Evolutionary conservation across 2,888 invertebrate genomes (phyloP).

Genomic region (Diaperis boleti): DNA sequence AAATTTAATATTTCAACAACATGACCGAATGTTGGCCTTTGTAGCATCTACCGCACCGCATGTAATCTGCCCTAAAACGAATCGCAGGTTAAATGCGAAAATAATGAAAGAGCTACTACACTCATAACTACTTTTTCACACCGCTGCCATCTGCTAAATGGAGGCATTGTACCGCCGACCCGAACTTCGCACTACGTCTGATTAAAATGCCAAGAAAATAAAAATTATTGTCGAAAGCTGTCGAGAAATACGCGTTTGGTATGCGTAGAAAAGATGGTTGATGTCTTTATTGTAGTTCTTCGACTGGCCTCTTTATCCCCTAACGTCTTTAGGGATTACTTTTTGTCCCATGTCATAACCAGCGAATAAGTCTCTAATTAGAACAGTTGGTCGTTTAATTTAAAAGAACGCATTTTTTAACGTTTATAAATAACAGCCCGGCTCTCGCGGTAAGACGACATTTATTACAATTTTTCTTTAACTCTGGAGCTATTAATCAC

Average conservation of each 20-base stretch:
- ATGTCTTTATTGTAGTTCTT: constrained; percentile 45
- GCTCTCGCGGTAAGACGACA: constrained; percentile 11
- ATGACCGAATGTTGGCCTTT: background rate
- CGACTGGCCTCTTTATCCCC: constrained; percentile 29
- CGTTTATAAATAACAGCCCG: constrained; percentile 20
- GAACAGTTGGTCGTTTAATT: constrained; percentile 30
- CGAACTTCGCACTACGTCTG: constrained; percentile 47
- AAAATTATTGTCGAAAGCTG: constrained; percentile 48
- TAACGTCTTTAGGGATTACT: constrained; percentile 21
- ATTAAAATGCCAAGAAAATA: constrained; percentile 51
- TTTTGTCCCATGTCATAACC: constrained; percentile 28
- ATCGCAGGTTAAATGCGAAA: constrained; percentile 28
- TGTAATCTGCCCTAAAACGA: constrained; percentile 12
- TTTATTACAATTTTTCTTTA: constrained; percentile 22
- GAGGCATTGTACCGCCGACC: constrained; percentile 40
- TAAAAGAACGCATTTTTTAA: constrained; percentile 20
- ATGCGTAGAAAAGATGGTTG: too few relatives aligned
- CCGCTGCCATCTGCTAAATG: constrained; percentile 46
- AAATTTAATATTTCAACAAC: background rate
- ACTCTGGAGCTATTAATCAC: constrained; percentile 4
- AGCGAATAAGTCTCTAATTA: constrained; percentile 23
- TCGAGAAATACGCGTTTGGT: constrained; percentile 45
- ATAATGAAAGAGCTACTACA: constrained; percentile 35
- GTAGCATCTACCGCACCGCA: background rate
- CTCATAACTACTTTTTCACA: constrained; percentile 46